Evolutionary conservation across 2,113 vertebrate genomes (phyloP).

Genomic region (Rhodinocichla rosea): DNA sequence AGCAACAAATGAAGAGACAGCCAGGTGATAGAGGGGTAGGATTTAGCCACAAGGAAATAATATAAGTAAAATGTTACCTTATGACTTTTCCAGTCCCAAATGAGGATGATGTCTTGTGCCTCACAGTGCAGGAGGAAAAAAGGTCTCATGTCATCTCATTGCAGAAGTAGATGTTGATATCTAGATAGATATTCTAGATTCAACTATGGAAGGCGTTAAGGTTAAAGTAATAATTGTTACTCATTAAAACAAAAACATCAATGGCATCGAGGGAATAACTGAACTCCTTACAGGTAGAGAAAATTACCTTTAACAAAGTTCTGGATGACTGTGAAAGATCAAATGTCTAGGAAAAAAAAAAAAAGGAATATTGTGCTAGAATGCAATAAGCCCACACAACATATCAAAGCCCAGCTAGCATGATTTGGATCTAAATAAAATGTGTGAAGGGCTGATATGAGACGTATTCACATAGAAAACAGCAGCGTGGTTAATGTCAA

Average conservation of each 20-base stretch:
- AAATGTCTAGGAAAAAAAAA: neutral
- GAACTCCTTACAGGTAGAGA: neutral
- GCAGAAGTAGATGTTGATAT: neutral
- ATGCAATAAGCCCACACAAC: neutral
- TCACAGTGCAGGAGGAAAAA: neutral
- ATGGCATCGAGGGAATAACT: neutral
- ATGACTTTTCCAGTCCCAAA: neutral
- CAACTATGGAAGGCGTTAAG: rapidly evolving
- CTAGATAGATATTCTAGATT: neutral
- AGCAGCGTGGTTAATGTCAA: neutral
- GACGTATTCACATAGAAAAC: neutral
- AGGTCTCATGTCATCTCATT: neutral
- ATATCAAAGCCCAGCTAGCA: neutral
- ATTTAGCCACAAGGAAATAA: neutral
- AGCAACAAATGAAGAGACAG: neutral
- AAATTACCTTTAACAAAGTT: neutral
- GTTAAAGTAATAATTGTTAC: neutral
- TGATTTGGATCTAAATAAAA: neutral
- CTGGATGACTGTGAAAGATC: neutral
- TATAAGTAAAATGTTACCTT: neutral
- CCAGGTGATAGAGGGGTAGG: rapidly evolving
- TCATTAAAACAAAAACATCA: neutral
- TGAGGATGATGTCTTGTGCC: neutral
- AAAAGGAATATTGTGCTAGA: neutral
- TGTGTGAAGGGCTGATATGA: neutral